A percentile compares a stretch with the other conserved stretches of the same genome.
Conservation (phyloP, 2,888 invertebrate genomes). For the Drosophila suboccidentalis region DNA sequence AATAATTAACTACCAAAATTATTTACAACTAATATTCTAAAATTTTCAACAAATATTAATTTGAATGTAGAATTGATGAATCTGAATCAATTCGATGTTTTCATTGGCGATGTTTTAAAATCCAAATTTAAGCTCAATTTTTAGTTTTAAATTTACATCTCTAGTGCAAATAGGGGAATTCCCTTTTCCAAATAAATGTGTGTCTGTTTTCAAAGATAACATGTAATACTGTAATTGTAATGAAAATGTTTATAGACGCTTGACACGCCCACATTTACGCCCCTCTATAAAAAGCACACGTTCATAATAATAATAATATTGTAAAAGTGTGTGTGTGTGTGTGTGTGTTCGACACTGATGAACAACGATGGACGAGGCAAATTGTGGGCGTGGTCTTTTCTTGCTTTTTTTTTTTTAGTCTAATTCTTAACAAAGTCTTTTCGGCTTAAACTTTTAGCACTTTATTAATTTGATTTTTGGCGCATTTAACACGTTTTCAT, state of each 20-base stretch:
- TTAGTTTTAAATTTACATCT: no score
- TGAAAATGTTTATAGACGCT: conserved; percentile 67
- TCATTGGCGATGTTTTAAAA: no score
- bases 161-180: neutral
- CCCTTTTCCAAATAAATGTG: neutral
- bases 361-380: conserved; percentile 44
- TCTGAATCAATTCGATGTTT: no score
- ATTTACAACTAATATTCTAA: no score
- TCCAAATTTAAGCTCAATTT: no score
- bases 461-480: conserved; percentile 74
- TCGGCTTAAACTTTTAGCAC: conserved; percentile 60
- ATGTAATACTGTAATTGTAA: conserved; percentile 72
- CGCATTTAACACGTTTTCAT: conserved; percentile 63
- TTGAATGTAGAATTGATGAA: no score
- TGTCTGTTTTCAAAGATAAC: conserved; percentile 50
- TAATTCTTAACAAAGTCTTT: conserved; percentile 48
- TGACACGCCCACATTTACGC: conserved; percentile 32
- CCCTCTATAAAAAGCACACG: conserved; percentile 8
- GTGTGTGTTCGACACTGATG: conserved; percentile 28
- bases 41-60: no score
- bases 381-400: conserved; percentile 23
- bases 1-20: no score
- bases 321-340: neutral
- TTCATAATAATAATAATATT: conserved; percentile 32
- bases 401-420: neutral